These are phyloP conservation scores for Heliconius hewitsoni DNA, from an alignment of 1,140 invertebrate genomes.

Conservation along the genomic window DNA sequence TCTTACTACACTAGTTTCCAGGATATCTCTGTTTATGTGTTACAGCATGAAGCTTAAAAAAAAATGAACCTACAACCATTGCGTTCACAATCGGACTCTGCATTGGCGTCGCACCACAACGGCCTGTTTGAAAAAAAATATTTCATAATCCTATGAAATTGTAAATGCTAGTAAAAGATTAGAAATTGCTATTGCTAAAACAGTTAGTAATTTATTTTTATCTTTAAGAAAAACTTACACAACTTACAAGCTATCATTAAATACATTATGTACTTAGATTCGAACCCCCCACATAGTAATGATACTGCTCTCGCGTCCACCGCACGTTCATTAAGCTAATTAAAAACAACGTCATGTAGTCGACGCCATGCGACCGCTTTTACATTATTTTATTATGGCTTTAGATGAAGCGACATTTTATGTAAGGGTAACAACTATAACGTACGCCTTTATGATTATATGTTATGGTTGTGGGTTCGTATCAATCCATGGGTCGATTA, in stretches of 20 bases:
- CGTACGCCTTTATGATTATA: too few species aligned
- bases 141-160: too few species aligned
- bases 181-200: neutral
- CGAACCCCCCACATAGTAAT: slow-evolving; percentile 15
- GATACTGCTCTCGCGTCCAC: neutral
- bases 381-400: slow-evolving; percentile 3
- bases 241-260: neutral
- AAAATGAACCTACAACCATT: too few species aligned
- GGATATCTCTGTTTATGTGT: too few species aligned
- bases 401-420: neutral
- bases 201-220: too few species aligned
- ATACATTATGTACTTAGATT: slow-evolving; percentile 17
- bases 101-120: too few species aligned
- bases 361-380: slow-evolving; percentile 4
- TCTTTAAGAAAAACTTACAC: neutral
- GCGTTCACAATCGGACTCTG: too few species aligned
- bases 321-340: slow-evolving; percentile 30
- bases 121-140: too few species aligned
- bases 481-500: too few species aligned
- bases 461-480: too few species aligned
- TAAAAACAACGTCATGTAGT: slow-evolving; percentile 26
- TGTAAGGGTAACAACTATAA: neutral
- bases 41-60: too few species aligned
- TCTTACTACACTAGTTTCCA: too few species aligned
- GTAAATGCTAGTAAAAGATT: neutral